phyloP scores from a whole-genome alignment of 2,113 vertebrate species.

The Chamaetylas fuelleborni region DNA sequence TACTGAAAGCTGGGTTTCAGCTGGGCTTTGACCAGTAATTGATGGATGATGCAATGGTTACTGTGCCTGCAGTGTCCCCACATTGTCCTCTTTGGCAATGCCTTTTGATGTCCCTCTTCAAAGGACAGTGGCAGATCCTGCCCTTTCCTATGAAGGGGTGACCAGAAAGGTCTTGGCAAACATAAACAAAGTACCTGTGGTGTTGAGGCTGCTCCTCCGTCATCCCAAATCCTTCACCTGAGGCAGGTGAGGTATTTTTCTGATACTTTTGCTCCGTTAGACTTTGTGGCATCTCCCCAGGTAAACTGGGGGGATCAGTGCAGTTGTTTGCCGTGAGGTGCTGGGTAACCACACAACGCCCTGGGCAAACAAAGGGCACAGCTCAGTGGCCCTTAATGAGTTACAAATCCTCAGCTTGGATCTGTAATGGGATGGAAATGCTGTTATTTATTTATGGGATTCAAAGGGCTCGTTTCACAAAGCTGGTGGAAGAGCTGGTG shows the following conservation, averaged over 20 bases:
- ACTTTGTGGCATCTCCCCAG: fast-evolving
- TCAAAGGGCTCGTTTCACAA: not conserved
- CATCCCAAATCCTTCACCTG: not conserved
- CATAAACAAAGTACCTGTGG: fast-evolving
- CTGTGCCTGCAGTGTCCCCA: not conserved
- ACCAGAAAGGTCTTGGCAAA: not conserved
- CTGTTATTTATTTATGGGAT: not conserved
- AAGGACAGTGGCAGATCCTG: not conserved
- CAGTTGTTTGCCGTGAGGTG: not conserved
- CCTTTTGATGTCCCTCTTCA: conserved; percentile 34
- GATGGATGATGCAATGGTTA: not conserved
- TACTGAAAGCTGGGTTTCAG: not conserved
- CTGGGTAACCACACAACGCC: not conserved
- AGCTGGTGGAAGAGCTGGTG: not conserved
- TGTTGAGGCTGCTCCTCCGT: not conserved
- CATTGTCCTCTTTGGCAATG: not conserved
- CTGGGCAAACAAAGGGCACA: not conserved
- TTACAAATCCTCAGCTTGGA: not conserved
- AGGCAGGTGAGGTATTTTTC: not conserved
- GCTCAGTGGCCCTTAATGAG: fast-evolving
- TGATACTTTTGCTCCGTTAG: not conserved
- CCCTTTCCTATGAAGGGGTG: not conserved
- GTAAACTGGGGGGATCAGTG: fast-evolving
- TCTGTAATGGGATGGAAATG: not conserved
- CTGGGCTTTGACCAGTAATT: not conserved